Evolutionary conservation across 2,888 invertebrate genomes (phyloP).

Genomic region (Tenodera sinensis): DNA sequence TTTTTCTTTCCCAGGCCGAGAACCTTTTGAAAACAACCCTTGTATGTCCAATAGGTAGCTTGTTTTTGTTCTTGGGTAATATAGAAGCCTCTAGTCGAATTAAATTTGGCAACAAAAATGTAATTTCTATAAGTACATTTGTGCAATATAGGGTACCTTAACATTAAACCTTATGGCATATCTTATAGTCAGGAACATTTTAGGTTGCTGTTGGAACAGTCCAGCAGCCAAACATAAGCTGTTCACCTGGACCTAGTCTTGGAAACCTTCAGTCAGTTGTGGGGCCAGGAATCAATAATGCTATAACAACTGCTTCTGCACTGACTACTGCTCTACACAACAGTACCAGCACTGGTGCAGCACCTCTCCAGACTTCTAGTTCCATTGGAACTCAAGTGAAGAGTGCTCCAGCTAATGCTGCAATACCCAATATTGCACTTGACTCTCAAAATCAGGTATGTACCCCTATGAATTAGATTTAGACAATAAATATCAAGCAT

Average conservation of each 20-base stretch:
- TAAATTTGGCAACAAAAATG: too few relatives aligned
- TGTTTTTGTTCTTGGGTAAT: too few relatives aligned
- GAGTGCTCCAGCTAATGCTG: not conserved
- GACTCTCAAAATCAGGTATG: not conserved
- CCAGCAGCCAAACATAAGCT: not conserved
- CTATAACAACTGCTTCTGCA: conserved; percentile 13
- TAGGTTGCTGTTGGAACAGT: conserved; percentile 8
- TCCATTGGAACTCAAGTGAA: conserved; percentile 17
- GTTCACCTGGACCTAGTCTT: not conserved
- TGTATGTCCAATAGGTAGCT: too few relatives aligned
- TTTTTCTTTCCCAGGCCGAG: too few relatives aligned
- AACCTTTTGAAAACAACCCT: too few relatives aligned
- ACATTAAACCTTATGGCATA: not conserved
- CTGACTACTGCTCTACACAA: conserved; percentile 20
- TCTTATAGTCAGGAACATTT: conserved; percentile 11
- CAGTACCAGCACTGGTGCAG: conserved; percentile 9
- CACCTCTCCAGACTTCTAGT: conserved; percentile 2
- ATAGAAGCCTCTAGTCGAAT: too few relatives aligned
- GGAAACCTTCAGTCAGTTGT: conserved; percentile 24
- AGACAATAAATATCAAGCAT: too few relatives aligned
- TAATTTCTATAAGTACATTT: too few relatives aligned
- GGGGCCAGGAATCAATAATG: conserved; percentile 2
- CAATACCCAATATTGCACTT: not conserved
- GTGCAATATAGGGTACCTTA: too few relatives aligned
- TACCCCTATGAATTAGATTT: too few relatives aligned